Percentiles rank a stretch among this genome's conserved stretches.
Evolutionary conservation across 2,113 vertebrate species (phyloP).

Genomic region (Egretta garzetta): DNA sequence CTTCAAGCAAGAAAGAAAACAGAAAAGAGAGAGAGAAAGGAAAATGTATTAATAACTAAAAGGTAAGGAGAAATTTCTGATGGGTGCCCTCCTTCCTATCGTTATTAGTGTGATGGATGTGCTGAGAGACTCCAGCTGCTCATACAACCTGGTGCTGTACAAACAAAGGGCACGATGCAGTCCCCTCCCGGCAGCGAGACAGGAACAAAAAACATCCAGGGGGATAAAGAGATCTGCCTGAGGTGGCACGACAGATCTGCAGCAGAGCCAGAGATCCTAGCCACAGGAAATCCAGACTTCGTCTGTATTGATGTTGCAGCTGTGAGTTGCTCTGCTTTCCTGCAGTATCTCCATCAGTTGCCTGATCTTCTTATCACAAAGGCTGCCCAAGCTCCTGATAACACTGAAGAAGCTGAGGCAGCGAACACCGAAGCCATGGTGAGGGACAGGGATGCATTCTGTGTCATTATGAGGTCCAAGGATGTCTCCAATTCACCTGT

Average conservation of each 20-base stretch:
- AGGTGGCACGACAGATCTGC: background rate
- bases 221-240: background rate
- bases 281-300: background rate
- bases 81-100: background rate
- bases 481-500: background rate
- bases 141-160: background rate
- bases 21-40: background rate
- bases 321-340: background rate
- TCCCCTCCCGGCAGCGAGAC: background rate
- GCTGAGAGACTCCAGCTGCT: background rate
- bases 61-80: constrained; percentile 2
- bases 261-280: background rate
- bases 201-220: background rate
- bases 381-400: background rate
- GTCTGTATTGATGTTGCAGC: background rate
- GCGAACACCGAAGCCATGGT: background rate
- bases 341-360: background rate
- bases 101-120: background rate
- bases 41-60: background rate
- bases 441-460: background rate
- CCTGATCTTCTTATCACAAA: background rate
- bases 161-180: background rate
- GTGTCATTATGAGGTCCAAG: background rate
- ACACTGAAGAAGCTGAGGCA: background rate
- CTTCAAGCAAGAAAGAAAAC: background rate